A percentile compares a stretch with the other conserved stretches of the same genome.
phyloP scores from a whole-genome alignment of 1,140 invertebrate genomes.

The Zaprionus tsacasi region DNA sequence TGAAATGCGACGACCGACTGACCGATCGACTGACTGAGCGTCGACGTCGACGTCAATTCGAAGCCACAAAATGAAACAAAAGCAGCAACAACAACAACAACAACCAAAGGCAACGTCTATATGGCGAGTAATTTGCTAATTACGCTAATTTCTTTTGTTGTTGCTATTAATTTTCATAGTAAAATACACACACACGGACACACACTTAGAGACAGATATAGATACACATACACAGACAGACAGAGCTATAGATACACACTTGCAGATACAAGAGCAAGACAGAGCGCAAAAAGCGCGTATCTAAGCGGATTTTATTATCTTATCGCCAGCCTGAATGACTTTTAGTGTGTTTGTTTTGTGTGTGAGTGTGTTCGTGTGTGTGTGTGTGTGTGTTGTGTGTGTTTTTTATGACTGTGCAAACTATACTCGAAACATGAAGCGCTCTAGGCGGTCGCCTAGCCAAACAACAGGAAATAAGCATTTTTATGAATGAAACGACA shows the following conservation, averaged over 20 bases:
- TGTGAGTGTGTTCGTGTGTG: constrained; percentile 19
- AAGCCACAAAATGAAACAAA: constrained; percentile 63
- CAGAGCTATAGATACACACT: not conserved
- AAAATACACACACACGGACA: constrained; percentile 56
- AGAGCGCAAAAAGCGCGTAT: constrained; percentile 63
- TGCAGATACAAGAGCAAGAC: constrained; percentile 35
- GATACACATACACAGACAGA: not conserved
- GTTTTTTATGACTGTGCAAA: constrained; percentile 71
- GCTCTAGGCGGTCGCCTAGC: constrained; percentile 47
- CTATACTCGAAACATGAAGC: constrained; percentile 69
- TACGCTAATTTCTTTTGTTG: constrained; percentile 81
- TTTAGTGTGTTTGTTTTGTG: constrained; percentile 38
- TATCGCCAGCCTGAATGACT: constrained; percentile 70
- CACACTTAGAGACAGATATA: constrained; percentile 22
- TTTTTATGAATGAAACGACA: constrained; percentile 82
- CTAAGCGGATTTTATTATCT: constrained; percentile 82
- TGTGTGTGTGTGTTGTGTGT: constrained; percentile 38
- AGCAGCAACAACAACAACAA: constrained; percentile 10
- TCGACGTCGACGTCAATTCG: constrained; percentile 61
- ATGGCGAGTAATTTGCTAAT: constrained; percentile 77
- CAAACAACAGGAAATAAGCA: constrained; percentile 80
- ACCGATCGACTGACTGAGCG: constrained; percentile 13
- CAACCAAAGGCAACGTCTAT: constrained; percentile 14
- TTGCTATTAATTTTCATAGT: constrained; percentile 73
- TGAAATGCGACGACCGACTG: constrained; percentile 71